phyloP scores from a whole-genome alignment of 1,140 invertebrate species.

The Drosophila willistoni region DNA sequence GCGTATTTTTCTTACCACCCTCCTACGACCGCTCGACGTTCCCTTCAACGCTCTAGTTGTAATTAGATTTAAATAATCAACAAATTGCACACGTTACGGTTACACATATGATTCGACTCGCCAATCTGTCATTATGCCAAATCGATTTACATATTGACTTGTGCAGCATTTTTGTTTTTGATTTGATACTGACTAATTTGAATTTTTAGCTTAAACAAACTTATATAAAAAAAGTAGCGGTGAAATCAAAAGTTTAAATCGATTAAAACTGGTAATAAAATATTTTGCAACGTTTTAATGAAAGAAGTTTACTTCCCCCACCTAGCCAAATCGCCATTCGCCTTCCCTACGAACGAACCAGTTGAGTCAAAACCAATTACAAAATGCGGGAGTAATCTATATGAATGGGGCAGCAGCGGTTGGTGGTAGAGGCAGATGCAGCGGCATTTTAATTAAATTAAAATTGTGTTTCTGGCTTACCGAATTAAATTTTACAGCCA shows the following conservation, averaged over 20 bases:
- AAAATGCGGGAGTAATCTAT: slow-evolving; percentile 5
- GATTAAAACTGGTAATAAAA: slow-evolving; percentile 12
- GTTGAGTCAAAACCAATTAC: slow-evolving; percentile 34
- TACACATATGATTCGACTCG: slow-evolving; percentile 1
- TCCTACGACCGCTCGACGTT: not conserved
- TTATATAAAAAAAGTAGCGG: slow-evolving; percentile 20
- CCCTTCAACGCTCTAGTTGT: slow-evolving; percentile 38
- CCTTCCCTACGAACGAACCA: not conserved
- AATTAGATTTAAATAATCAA: slow-evolving; percentile 66
- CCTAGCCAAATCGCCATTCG: not conserved
- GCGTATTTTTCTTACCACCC: slow-evolving; percentile 30
- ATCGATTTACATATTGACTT: slow-evolving; percentile 1
- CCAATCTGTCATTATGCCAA: not conserved
- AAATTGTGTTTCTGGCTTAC: slow-evolving; percentile 40
- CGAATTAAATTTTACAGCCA: slow-evolving; percentile 29
- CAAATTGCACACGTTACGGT: slow-evolving; percentile 32
- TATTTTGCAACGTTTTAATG: slow-evolving; percentile 22
- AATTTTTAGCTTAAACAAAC: slow-evolving; percentile 51
- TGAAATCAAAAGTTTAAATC: slow-evolving; percentile 26
- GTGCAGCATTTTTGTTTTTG: no score
- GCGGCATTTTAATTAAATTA: slow-evolving; percentile 52
- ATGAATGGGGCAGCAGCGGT: slow-evolving; percentile 2
- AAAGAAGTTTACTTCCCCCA: not conserved
- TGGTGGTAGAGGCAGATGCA: not conserved
- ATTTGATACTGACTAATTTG: slow-evolving; percentile 44